Evolutionary conservation across 1,140 invertebrate species (phyloP), one percentile per base, ranked within the genome.

Genomic region (Probaryconus sp.): DNA sequence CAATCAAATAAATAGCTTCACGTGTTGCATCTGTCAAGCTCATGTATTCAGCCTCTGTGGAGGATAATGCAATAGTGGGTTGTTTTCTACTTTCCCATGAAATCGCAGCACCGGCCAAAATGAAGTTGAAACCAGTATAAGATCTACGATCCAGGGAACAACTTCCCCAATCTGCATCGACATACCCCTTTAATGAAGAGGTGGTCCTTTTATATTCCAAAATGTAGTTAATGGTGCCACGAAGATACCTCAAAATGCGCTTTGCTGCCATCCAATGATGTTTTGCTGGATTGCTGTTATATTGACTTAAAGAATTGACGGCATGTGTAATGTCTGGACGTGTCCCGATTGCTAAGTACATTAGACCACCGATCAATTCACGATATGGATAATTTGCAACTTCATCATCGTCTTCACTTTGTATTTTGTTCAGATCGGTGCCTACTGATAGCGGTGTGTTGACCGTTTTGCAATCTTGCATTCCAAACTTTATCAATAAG

Each of bases 291-390:
- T 51, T 33, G n/a, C 3, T 13, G 31, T 24, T 38, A 28, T 18
- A 84, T 51, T 79, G 71, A 30, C 78, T 81, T 7, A 85, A 30
- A 6, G 48, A 43, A 45, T 69, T 79, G 1, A 85, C 81, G 2
- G 82, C 64, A 77, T 77, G 83, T 1, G 69, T 31, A 4, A 88
- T 81, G 63, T 88, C 85, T 17, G 83, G 83, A 20, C 85, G 48
- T 3, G 82, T 82, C 5, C 45, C 63, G 28, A 79, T 42, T 1
- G 80, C 50, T 1, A 85, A 16, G 70, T 85, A 85, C 28, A 86
- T 56, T 5, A 88, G 48, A 14, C 61, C 70, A 9, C 81, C 83
- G 16, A 85, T 63, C 1, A 81, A 17, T 26, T 24, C 30, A 9
- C 10, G 45, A 31, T 14, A 48, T 11, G 6, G 43, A 9, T 5